Evolutionary conservation across 2,113 vertebrate genomes (phyloP).

Genomic region (Platichthys flesus): DNA sequence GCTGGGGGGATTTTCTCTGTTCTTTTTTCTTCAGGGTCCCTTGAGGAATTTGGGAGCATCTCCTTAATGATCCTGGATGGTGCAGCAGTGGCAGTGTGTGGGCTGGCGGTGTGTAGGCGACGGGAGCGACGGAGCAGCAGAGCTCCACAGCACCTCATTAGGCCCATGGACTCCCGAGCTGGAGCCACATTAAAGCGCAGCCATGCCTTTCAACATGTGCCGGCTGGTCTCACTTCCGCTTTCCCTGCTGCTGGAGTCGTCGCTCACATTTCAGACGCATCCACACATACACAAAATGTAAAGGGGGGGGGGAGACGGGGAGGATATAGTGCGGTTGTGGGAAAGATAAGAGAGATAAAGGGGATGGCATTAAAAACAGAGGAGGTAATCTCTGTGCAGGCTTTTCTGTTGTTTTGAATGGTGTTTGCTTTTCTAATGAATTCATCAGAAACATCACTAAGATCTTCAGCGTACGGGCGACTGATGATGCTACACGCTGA

Average conservation of each 20-base stretch:
- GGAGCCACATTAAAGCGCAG: constrained; percentile 80
- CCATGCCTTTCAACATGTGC: constrained; percentile 80
- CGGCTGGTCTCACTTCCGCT: constrained; percentile 73
- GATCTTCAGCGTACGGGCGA: not conserved
- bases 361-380: constrained; percentile 4
- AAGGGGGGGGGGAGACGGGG: not conserved
- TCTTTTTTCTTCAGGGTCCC: constrained; percentile 39
- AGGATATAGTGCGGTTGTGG: constrained; percentile 13
- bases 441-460: not conserved
- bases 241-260: constrained; percentile 56
- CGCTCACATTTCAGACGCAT: constrained; percentile 53
- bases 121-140: constrained; percentile 52
- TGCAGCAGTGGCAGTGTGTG: constrained; percentile 59
- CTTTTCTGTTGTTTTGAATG: not conserved
- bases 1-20: not conserved
- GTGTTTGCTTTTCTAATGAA: not conserved
- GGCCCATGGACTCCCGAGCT: constrained; percentile 69
- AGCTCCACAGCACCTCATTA: constrained; percentile 79
- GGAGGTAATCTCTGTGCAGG: not conserved
- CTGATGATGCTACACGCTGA: not conserved
- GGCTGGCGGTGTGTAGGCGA: constrained; percentile 69
- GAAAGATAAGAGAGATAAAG: not conserved
- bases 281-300: constrained; percentile 55
- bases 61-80: constrained; percentile 75
- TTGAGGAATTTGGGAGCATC: constrained; percentile 70